Percentiles rank a stretch among this genome's conserved stretches.
These are phyloP conservation scores for Macroglossus sobrinus DNA, from an alignment of 2,113 vertebrate genomes.

Conservation along the genomic window DNA sequence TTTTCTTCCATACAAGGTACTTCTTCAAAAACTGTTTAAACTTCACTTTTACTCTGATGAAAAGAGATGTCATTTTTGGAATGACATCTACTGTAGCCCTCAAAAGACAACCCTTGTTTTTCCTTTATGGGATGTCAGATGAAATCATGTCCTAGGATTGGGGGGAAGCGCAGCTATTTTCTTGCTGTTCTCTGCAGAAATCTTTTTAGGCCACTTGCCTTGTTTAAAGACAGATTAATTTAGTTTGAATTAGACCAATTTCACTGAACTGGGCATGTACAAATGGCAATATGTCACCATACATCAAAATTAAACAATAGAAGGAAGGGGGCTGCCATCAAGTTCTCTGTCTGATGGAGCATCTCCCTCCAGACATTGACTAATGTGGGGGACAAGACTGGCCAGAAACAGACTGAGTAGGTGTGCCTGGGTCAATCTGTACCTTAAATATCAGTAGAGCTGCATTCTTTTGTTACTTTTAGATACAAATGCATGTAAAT, in stretches of 20 bases:
- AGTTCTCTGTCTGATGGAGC: not conserved
- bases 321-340: accelerated
- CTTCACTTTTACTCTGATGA: not conserved
- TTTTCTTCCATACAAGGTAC: not conserved
- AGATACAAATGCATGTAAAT: not conserved
- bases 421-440: not conserved
- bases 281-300: not conserved
- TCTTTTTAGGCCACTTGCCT: not conserved
- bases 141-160: not conserved
- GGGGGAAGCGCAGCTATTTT: not conserved
- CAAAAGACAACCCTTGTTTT: not conserved
- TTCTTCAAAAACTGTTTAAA: not conserved
- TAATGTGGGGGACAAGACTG: not conserved
- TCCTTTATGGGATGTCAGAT: not conserved
- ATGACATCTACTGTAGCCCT: not conserved
- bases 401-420: not conserved
- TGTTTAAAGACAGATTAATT: not conserved
- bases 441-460: not conserved
- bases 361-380: not conserved
- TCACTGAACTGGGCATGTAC: not conserved
- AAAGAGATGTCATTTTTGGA: not conserved
- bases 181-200: not conserved
- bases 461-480: not conserved
- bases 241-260: not conserved
- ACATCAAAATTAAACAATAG: not conserved